Base-by-base conservation (phyloP, 2,113 vertebrate species). In the Catharus minimus region DNA sequence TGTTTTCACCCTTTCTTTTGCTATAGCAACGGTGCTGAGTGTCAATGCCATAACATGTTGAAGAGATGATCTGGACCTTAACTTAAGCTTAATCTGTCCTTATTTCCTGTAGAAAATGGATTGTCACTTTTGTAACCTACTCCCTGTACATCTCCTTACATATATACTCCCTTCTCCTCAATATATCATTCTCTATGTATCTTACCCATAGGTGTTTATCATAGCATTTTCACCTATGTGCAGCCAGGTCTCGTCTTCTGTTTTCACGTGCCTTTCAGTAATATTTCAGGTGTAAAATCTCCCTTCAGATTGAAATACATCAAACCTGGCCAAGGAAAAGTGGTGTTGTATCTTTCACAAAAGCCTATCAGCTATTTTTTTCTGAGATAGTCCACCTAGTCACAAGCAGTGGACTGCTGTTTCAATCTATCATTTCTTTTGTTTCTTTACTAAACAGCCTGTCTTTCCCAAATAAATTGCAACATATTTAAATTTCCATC, bases 401-500 rank as follows among this genome's bases (percentile, higher is more conserved):
- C 27, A 46, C 68, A 62, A 56, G 32, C 0, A 0, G 32, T 53
- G 47, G 68, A 72, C 60, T 49, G 62, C 56, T 88, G 55, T 52
- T 95, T 76, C 57, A 47, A 46, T 91, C 32, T 46, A n/a, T 93
- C 50, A 56, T 86, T 77, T 82, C 20, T 84, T 91, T 90, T 92
- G 75, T 90, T 94, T 94, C 49, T 43, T 81, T 83, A 50, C 75
- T 92, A 91, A 93, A 72, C 36, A 86, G 14, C 22, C 43, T 82
- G 60, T 65, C 69, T 89, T 95, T 78, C 80, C 58, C 56, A 91
- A 92, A 95, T 85, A 95, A 84, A 91, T 93, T 55, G 28, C 82
- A 80, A 43, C 46, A 30, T 87, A 93, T 89, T 92, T 93, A 77
- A 82, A 87, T 93, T 95, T 94, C 78, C 80, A 94, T 94, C 77